Base-by-base conservation (phyloP, 2,888 invertebrate species). In the Apodemia zela region DNA sequence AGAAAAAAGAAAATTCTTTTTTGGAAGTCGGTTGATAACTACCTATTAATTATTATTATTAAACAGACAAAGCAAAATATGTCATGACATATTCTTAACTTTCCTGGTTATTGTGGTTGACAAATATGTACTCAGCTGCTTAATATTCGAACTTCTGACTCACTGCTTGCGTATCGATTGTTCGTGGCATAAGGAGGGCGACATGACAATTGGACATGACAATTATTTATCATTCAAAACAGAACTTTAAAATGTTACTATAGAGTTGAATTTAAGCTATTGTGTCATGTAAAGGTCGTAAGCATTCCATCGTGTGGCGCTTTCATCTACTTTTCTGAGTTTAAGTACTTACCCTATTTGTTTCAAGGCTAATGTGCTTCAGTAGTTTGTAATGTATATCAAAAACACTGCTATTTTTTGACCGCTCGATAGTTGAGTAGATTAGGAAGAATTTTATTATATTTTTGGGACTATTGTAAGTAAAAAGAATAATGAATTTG, bases 81-180 rank as follows among this genome's bases (percentile, higher is more conserved):
- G 3, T 15, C n/a, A 29, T n/a, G 54, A 29, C 54, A 57, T 57
- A 57, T 57, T 57, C n/a, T 25, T 29, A 57, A 29, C 25, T 57
- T 57, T n/a, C 54, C 54, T n/a, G 54, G 35, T 59, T 59, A 59
- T 59, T 51, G 51, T 76, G 17, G 63, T 64, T 65, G 63, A 70
- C 68, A 67, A 68, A 61, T 58, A 64, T 72, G 71, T 73, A 59
- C 73, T 69, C 75, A 77, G 68, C 71, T 77, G 77, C 69, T 77
- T 74, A 73, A 72, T 75, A 78, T 72, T 72, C 73, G 61, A 66
- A 59, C 49, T 57, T 29, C 65, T 72, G 73, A 72, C 59, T 72
- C 72, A 73, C 66, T 25, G 64, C 61, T 60, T 65, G 63, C 63
- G 60, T 13, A 61, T 61, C 33, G 45, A 61, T 60, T 61, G 64